These are phyloP conservation scores for Laothoe populi DNA, from an alignment of 2,888 invertebrate genomes.

Conservation along the genomic window DNA sequence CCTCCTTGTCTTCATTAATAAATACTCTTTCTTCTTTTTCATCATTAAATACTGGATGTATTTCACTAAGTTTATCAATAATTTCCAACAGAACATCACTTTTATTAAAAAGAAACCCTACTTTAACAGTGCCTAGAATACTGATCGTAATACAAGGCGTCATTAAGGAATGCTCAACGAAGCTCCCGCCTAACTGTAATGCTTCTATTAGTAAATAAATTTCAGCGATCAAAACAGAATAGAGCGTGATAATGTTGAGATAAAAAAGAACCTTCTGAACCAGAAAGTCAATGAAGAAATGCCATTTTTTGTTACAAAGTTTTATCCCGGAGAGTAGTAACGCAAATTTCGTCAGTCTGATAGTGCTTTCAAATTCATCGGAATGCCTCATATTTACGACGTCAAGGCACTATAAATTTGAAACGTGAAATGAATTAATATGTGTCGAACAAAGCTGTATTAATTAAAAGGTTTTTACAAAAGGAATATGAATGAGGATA, in stretches of 20 bases:
- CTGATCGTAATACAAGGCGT: constrained; percentile 60
- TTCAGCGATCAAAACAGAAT: constrained; percentile 59
- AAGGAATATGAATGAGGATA: not conserved
- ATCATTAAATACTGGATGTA: constrained; percentile 48
- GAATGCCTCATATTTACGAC: constrained; percentile 1
- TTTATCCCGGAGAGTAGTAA: constrained; percentile 60
- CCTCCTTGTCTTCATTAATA: constrained; percentile 11
- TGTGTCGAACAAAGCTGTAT: not conserved
- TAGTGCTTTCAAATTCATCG: constrained; percentile 46
- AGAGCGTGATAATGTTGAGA: constrained; percentile 53
- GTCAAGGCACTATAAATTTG: not conserved
- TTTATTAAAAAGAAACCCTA: constrained; percentile 48
- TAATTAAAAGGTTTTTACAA: constrained; percentile 10
- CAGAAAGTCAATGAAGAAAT: constrained; percentile 37
- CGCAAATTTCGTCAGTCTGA: constrained; percentile 47
- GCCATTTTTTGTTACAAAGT: constrained; percentile 34
- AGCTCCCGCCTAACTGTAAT: constrained; percentile 47
- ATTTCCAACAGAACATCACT: constrained; percentile 46
- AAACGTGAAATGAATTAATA: not conserved
- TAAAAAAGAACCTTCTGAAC: constrained; percentile 47
- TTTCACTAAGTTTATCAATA: constrained; percentile 50
- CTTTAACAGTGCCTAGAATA: constrained; percentile 56
- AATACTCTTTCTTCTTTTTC: constrained; percentile 27
- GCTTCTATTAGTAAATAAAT: constrained; percentile 57
- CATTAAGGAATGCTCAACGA: constrained; percentile 57